phyloP scores from a whole-genome alignment of 2,888 invertebrate species.

The Falcaria lacertinaria region DNA sequence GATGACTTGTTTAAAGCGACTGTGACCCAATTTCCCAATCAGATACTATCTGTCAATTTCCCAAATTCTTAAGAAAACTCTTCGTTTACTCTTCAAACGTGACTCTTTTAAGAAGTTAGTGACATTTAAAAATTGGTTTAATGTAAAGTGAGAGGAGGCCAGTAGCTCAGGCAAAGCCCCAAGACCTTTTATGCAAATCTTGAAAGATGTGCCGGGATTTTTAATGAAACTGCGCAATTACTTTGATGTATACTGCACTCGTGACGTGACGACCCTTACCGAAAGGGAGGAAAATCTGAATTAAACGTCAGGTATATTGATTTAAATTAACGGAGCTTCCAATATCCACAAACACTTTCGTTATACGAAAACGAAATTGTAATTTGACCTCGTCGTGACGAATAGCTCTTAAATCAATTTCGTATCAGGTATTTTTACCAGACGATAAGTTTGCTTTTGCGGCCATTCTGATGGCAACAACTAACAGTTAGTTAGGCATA shows the following conservation, averaged over 20 bases:
- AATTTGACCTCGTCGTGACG: not conserved
- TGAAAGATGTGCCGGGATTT: constrained; percentile 69
- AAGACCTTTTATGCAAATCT: constrained; percentile 74
- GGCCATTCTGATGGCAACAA: too few relatives aligned
- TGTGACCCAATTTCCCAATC: too few relatives aligned
- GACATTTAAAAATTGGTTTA: constrained; percentile 59
- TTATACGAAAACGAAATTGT: not conserved
- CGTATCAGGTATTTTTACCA: too few relatives aligned
- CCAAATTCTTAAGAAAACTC: constrained; percentile 10
- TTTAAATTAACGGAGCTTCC: constrained; percentile 35
- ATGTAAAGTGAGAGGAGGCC: constrained; percentile 38
- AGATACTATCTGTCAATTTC: not conserved
- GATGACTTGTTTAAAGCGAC: too few relatives aligned
- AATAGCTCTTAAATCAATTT: not conserved
- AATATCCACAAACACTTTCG: constrained; percentile 10
- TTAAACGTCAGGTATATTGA: constrained; percentile 45
- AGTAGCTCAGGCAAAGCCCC: constrained; percentile 25
- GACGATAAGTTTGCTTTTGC: too few relatives aligned
- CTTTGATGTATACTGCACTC: constrained; percentile 65
- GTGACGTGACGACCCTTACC: constrained; percentile 41
- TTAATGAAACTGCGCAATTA: constrained; percentile 72
- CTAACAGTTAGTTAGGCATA: too few relatives aligned
- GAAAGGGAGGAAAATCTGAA: constrained; percentile 35
- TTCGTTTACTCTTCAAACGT: constrained; percentile 32
- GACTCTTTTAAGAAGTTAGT: constrained; percentile 38